Base-by-base conservation (phyloP, 2,888 invertebrate genomes). In the Leucoptera coffeella region DNA sequence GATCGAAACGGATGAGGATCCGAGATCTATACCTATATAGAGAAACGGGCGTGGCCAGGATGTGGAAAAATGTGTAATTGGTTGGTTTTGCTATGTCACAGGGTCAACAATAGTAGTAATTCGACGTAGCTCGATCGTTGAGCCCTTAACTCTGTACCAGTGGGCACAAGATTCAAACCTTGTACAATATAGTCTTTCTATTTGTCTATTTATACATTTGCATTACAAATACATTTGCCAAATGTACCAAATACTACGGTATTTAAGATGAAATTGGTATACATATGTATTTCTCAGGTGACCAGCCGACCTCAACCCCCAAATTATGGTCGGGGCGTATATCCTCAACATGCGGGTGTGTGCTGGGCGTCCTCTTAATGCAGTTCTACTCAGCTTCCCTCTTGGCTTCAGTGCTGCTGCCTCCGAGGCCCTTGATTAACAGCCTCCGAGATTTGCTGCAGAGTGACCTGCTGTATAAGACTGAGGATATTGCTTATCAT, bases 321-420 rank as follows among this genome's bases (percentile, higher is more conserved):
- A n/a, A n/a, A n/a, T n/a, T 15, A 22, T 22, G 27, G 22, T 3
- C 22, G 15, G 22, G 15, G 27, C 27, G 27, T 12, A 11, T 8
- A 12, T 12, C 15, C 12, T 22, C 15, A 15, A 15, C 15, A 22
- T 22, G 11, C 12, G 27, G 12, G 9, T n/a, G 15, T n/a, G 4
- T 14, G 22, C 22, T 27, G 15, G 27, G 27, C 4, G 15, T 27
- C 22, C 14, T 27, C 15, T 22, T 27, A 12, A 19, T 20, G 27
- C 27, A 27, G 27, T 27, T 27, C 22, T 27, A 27, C 22, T 14
- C 51, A 54, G 60, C 11, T 43, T 61, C 27, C 38, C 49, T 54
- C 39, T 47, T 69, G 42, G 45, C 37, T 32, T 47, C 46, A 35
- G 41, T 43, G n/a, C 26, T 12, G 17, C 14, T 5, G 26, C 34